Percentiles rank a stretch among this genome's conserved stretches.
Conservation (phyloP, 1,140 invertebrate species). For the Brachionus asplanchnoidis region DNA sequence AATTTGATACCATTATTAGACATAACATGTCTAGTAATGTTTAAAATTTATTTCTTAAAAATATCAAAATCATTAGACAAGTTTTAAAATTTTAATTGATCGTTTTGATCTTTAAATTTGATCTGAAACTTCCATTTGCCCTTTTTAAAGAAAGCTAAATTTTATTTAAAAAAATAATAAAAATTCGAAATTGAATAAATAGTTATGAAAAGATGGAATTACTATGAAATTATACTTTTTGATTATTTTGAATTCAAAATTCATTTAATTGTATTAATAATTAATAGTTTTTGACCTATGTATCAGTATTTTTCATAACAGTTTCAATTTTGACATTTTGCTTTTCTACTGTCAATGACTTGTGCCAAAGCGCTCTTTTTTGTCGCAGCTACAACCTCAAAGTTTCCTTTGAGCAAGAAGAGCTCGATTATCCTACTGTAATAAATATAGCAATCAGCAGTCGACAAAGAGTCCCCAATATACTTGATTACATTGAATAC, state of each 20-base stretch:
- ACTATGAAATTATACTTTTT: neutral
- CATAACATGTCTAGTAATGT: no score
- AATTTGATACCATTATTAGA: no score
- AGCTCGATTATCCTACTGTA: neutral
- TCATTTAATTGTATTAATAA: neutral
- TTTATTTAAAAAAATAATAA: no score
- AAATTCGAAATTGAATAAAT: no score
- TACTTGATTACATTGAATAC: conserved; percentile 1
- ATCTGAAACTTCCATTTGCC: no score
- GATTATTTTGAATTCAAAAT: neutral
- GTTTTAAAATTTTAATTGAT: no score
- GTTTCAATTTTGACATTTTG: conserved; percentile 33
- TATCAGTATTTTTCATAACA: conserved; percentile 30
- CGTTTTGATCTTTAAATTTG: no score
- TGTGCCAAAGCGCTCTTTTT: conserved; percentile 36
- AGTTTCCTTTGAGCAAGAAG: neutral
- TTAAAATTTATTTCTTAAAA: no score
- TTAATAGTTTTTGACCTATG: neutral
- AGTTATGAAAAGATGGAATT: no score
- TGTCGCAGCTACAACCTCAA: conserved; percentile 28
- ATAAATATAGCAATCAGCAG: conserved; percentile 11
- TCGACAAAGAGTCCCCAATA: neutral
- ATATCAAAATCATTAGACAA: no score
- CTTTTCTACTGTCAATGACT: conserved; percentile 3
- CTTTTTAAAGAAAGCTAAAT: no score